Evolutionary conservation across 2,888 invertebrate species (phyloP).

Genomic region (Spialia ferax): DNA sequence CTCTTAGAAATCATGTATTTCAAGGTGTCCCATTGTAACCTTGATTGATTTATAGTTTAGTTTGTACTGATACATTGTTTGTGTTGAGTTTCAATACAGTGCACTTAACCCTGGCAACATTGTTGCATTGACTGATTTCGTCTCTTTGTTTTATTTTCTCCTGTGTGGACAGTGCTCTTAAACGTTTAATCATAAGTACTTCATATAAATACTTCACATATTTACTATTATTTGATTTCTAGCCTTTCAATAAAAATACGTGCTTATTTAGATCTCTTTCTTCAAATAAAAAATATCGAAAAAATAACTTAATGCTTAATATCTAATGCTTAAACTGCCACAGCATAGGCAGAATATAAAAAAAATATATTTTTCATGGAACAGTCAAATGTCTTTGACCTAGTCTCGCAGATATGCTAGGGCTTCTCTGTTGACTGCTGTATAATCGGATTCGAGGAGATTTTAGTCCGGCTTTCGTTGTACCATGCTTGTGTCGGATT

Average conservation of each 20-base stretch:
- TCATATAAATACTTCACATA: not conserved
- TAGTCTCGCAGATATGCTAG: slow-evolving; percentile 54
- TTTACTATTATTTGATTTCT: not conserved
- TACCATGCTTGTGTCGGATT: slow-evolving; percentile 10
- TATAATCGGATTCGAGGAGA: slow-evolving; percentile 68
- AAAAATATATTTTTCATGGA: slow-evolving; percentile 38
- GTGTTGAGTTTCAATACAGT: slow-evolving; percentile 25
- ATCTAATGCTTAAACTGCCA: not conserved
- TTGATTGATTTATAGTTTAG: slow-evolving; percentile 54
- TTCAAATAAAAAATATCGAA: not conserved
- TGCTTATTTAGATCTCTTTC: not conserved
- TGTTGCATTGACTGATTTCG: slow-evolving; percentile 35
- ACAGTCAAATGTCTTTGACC: slow-evolving; percentile 64
- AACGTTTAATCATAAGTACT: not conserved
- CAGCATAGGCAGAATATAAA: slow-evolving; percentile 4
- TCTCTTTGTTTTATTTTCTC: slow-evolving; percentile 10
- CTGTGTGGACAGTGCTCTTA: not conserved
- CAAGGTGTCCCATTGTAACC: slow-evolving; percentile 48
- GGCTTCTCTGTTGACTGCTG: slow-evolving; percentile 60
- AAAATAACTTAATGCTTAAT: not conserved
- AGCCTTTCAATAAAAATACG: not conserved
- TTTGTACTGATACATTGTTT: slow-evolving; percentile 50
- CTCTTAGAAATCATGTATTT: slow-evolving; percentile 48
- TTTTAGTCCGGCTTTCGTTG: slow-evolving; percentile 46
- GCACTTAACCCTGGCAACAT: slow-evolving; percentile 38